Base-by-base conservation (phyloP, 2,888 invertebrate species). In the Drosophila kambysellisi region DNA sequence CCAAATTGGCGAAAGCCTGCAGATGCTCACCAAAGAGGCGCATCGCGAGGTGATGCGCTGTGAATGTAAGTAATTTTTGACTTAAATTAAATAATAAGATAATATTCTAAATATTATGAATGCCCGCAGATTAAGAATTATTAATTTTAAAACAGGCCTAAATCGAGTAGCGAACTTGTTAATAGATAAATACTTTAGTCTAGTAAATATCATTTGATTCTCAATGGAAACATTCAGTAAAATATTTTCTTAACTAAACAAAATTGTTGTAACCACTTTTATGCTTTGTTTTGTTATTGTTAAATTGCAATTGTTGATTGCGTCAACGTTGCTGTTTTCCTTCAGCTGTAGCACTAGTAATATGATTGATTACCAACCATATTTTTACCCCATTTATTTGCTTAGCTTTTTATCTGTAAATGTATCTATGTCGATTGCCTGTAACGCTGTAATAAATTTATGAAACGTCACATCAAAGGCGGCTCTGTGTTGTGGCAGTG, bases 21-120 rank as follows among this genome's bases (percentile, higher is more conserved):
- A 89, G 84, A 88, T 92, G 90, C 82, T 92, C 46, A 90, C 77
- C 58, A 86, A 86, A 68, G 84, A 90, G 65, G 91, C 91, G 35
- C 87, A 82, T 54, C 74, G 76, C 41, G 78, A 78, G 69, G 81
- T 88, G 54, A 58, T 82, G 53, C 82, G 83, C 60, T 90, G 84
- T 73, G 92, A 91, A 80, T 79, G 91, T 92, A 76, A 92, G 91
- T 91, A 53, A 35, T 4, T 11, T 50, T 43, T n/a, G 0, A 17
- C 29, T 70, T 29, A 15, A 39, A 8, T n/a, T 35, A 46, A 20
- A 15, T 4, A 20, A 4, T 25, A 15, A 20, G 2, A 20, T 20
- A 20, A 46, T 30, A n/a, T 15, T 41, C 9, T 15, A 20, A 5
- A 41, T n/a, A 11, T 41, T n/a, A 11, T 41, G 1, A n/a, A 11